phyloP scores from a whole-genome alignment of 2,888 invertebrate species.

The Troides aeacus region DNA sequence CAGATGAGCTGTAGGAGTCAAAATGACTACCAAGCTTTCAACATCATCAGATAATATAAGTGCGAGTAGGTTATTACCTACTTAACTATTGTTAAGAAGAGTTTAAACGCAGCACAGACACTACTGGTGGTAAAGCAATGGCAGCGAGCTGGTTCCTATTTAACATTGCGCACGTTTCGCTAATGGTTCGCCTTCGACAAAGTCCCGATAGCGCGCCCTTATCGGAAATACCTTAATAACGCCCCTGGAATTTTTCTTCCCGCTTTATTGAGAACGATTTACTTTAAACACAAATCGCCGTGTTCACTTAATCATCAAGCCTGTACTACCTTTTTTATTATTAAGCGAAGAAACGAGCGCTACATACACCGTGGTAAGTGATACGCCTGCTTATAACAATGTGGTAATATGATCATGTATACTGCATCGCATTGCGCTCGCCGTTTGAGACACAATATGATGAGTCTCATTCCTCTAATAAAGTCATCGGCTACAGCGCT shows the following conservation, averaged over 20 bases:
- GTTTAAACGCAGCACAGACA: slow-evolving; percentile 26
- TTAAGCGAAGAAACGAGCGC: no score
- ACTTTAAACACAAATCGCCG: background rate
- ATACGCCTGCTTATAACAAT: no score
- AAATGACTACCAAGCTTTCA: no score
- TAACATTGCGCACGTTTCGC: slow-evolving; percentile 38
- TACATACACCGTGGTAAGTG: no score
- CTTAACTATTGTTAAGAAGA: slow-evolving; percentile 8
- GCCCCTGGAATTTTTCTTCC: slow-evolving; percentile 21
- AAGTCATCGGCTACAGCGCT: no score
- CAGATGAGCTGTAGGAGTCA: no score
- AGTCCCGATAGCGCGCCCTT: slow-evolving; percentile 33
- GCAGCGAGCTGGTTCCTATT: slow-evolving; percentile 33
- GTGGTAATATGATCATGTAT: no score
- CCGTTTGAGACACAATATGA: no score
- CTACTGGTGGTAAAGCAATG: slow-evolving; percentile 38
- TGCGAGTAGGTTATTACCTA: background rate
- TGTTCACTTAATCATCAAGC: background rate
- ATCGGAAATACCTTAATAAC: slow-evolving; percentile 39
- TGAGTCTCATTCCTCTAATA: no score
- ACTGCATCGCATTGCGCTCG: no score
- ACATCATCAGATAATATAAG: background rate
- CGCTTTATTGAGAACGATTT: background rate
- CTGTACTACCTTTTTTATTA: background rate
- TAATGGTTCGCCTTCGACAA: slow-evolving; percentile 35